phyloP scores from a whole-genome alignment of 2,888 invertebrate genomes.

The Coelinius sp. region DNA sequence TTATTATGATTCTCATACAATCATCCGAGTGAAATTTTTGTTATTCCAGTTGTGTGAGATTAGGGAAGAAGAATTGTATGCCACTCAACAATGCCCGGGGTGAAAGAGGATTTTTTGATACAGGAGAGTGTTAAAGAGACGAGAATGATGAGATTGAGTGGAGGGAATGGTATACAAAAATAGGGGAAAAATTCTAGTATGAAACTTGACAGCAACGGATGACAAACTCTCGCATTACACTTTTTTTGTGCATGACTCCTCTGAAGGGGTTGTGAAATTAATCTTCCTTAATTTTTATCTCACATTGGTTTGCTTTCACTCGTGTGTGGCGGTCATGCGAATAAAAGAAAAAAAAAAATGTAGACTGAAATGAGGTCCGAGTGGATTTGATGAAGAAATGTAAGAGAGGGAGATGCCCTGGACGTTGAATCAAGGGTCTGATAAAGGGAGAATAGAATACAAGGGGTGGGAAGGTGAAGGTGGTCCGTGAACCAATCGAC shows the following conservation, averaged over 20 bases:
- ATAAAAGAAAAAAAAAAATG: not conserved
- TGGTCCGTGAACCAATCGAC: conserved; percentile 24
- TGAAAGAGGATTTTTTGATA: conserved; percentile 4
- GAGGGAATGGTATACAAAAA: not conserved
- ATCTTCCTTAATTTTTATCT: not conserved
- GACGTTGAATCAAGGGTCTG: not conserved
- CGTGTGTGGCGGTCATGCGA: not conserved
- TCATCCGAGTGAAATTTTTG: conserved; percentile 2
- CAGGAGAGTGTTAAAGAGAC: not conserved
- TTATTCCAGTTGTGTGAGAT: not conserved
- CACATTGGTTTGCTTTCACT: not conserved
- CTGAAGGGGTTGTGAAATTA: not conserved
- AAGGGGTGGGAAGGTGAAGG: not conserved
- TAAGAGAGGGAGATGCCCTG: not conserved
- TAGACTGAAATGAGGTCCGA: conserved; percentile 22
- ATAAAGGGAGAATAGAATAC: not conserved
- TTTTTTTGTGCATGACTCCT: not conserved
- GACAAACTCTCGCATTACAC: conserved; percentile 14
- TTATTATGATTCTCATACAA: not conserved
- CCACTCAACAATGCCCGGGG: not conserved
- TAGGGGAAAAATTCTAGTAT: not conserved
- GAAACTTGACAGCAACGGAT: conserved; percentile 16
- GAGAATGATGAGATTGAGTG: not conserved
- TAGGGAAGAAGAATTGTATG: not conserved
- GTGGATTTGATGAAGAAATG: conserved; percentile 6